Evolutionary conservation across 2,888 invertebrate genomes (phyloP).

Genomic region (Trissonchulus sp.): DNA sequence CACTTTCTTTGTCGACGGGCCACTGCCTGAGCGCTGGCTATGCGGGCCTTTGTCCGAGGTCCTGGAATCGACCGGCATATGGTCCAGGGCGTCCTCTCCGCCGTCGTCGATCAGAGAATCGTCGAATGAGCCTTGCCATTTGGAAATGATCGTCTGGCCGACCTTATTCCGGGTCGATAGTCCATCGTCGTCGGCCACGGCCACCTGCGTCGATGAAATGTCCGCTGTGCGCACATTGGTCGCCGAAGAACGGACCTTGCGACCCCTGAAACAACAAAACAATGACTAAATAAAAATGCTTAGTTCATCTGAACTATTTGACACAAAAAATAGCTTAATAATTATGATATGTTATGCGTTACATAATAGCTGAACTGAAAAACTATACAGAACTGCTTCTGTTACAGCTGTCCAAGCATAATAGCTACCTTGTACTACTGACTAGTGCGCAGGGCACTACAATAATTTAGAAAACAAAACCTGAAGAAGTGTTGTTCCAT

Average conservation of each 20-base stretch:
- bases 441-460: too few species aligned
- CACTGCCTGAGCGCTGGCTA: not conserved
- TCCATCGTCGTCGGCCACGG: constrained; percentile 33
- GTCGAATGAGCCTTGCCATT: constrained; percentile 32
- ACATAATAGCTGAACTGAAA: too few species aligned
- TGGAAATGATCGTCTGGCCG: constrained; percentile 32
- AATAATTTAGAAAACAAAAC: too few species aligned
- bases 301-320: too few species aligned
- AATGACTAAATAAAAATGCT: not conserved
- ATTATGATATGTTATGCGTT: too few species aligned
- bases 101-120: constrained; percentile 31
- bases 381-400: too few species aligned
- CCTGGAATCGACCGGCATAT: constrained; percentile 8
- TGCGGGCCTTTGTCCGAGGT: not conserved
- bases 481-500: too few species aligned
- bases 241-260: not conserved
- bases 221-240: constrained; percentile 15
- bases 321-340: too few species aligned
- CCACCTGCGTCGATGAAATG: constrained; percentile 31
- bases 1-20: not conserved
- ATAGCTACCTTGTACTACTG: too few species aligned
- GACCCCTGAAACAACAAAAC: not conserved
- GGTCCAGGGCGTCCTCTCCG: constrained; percentile 7
- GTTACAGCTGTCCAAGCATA: too few species aligned
- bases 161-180: constrained; percentile 23